Base-by-base conservation (phyloP, 1,140 invertebrate species). In the Calliopsis andreniformis region DNA sequence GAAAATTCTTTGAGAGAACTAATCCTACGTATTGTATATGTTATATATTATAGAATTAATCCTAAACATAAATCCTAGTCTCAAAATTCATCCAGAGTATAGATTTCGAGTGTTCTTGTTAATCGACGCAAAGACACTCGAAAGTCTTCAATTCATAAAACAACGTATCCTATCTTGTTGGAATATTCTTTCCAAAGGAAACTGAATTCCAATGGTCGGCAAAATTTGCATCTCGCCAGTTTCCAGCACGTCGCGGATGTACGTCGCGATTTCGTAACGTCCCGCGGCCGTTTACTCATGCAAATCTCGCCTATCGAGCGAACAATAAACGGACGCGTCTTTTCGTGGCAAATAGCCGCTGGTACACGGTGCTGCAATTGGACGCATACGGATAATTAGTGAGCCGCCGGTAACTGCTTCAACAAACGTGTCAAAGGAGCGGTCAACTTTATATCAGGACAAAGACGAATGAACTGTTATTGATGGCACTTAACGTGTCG, bases 341-440 rank as follows among this genome's bases (percentile, higher is more conserved):
- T 45, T 56, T 20, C 56, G 42, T 3, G 42, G 8, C 49, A 43
- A 76, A 68, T 56, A 45, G 72, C 51, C 35, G 35, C 35, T 10
- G 35, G 35, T 39, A 45, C 45, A 42, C 43, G 20, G 6, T 68
- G 62, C 62, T 49, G 69, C 55, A 63, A 71, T 67, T 47, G 53
- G 25, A 43, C 45, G 61, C n/a, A 55, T 55, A 70, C 61, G 32
- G 68, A 68, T 71, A 81, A 82, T 82, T 82, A 82, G 62, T 63
- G 47, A 32, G 51, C 66, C 25, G 71, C 35, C 67, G 80, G 56
- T 82, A 82, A 82, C 56, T 76, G 64, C 49, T 78, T 82, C 71
- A 72, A 82, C 79, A 78, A 82, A 82, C 68, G 62, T 72, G 73
- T 82, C 79, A 81, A 80, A 75, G 80, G 72, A 70, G 59, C 80